Percentiles rank a stretch among this genome's conserved stretches.
These are phyloP conservation scores for Neomorphus geoffroyi DNA, from an alignment of 2,797 vertebrate species.

Conservation along the genomic window DNA sequence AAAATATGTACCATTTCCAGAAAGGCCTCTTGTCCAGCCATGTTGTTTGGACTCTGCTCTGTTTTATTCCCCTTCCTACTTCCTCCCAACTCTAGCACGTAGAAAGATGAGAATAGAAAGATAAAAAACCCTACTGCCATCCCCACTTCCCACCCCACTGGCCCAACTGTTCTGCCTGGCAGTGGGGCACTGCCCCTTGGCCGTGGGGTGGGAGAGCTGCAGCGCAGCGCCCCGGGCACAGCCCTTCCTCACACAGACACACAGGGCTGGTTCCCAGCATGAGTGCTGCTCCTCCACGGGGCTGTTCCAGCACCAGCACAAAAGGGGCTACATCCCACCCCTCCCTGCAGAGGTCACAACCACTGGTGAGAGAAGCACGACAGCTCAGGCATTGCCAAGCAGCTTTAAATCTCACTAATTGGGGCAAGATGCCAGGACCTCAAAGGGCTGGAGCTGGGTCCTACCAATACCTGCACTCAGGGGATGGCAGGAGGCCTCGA, in stretches of 20 bases:
- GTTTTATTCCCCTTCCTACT: not conserved
- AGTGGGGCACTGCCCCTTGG: not conserved
- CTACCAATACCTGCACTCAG: no score
- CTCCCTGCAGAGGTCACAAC: not conserved
- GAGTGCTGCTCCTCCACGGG: not conserved
- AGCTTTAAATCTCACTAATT: not conserved
- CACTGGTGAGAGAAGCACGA: not conserved
- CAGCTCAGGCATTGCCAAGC: not conserved
- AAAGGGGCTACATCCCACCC: not conserved
- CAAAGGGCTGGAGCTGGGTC: not conserved
- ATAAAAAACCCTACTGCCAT: not conserved
- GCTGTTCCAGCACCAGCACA: not conserved
- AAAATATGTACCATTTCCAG: not conserved
- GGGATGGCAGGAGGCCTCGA: not conserved
- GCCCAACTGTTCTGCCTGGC: not conserved
- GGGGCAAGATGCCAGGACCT: not conserved
- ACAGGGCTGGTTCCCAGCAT: not conserved
- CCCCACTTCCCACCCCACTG: not conserved
- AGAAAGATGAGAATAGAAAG: not conserved
- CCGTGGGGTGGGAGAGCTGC: not conserved
- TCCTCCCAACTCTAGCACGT: not conserved
- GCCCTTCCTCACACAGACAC: not conserved
- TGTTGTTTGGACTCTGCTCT: not conserved
- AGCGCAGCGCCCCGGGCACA: not conserved
- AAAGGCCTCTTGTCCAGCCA: not conserved